These are phyloP conservation scores for Acanthosepion lycidas DNA, from an alignment of 2,888 invertebrate species.

Conservation along the genomic window DNA sequence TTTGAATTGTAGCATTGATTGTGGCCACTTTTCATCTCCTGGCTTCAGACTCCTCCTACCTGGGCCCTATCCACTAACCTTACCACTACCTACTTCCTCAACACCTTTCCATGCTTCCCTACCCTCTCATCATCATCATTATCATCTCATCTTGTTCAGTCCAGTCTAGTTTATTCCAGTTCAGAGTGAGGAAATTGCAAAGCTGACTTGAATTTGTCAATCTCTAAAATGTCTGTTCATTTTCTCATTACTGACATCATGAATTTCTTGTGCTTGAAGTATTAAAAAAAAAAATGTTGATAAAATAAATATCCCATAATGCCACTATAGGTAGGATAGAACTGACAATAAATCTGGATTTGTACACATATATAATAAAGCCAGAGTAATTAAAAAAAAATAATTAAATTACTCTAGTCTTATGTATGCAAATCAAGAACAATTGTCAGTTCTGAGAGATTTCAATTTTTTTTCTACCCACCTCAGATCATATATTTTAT, in stretches of 20 bases:
- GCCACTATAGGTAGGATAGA: too few relatives aligned
- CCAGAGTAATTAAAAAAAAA: too few relatives aligned
- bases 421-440: too few relatives aligned
- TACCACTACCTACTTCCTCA: neutral
- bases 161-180: neutral
- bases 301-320: too few relatives aligned
- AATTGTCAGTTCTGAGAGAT: too few relatives aligned
- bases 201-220: neutral
- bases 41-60: neutral
- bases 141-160: neutral
- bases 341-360: too few relatives aligned
- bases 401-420: too few relatives aligned
- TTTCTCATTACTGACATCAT: neutral
- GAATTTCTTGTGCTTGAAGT: too few relatives aligned
- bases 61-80: neutral
- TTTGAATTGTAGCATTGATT: neutral
- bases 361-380: too few relatives aligned
- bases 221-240: neutral
- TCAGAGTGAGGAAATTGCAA: neutral
- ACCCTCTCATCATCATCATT: neutral
- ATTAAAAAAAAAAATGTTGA: too few relatives aligned
- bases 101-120: neutral
- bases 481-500: too few relatives aligned
- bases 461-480: too few relatives aligned
- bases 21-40: constrained; percentile 4